Evolutionary conservation across 2,113 vertebrate genomes (phyloP).

Genomic region (Psammodynastes pulverulentus): DNA sequence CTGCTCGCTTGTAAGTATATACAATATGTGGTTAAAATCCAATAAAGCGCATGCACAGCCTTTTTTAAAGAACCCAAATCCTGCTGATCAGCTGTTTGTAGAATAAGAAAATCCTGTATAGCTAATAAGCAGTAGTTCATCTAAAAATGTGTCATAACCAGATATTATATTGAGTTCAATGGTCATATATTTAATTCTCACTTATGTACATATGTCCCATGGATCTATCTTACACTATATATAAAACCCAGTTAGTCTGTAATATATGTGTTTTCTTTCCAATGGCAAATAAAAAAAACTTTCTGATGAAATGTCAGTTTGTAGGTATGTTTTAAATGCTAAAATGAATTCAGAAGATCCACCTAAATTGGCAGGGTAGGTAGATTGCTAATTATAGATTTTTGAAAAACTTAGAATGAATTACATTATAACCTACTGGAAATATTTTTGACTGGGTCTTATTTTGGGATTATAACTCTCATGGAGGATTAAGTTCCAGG

Average conservation of each 20-base stretch:
- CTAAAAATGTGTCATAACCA: neutral
- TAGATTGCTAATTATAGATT: neutral
- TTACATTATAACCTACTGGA: neutral
- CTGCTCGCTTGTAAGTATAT: neutral
- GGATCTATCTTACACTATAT: neutral
- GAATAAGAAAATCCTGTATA: neutral
- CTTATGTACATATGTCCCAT: neutral
- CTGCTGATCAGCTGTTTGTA: neutral
- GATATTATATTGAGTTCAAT: neutral
- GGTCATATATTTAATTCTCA: no score
- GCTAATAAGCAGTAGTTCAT: neutral
- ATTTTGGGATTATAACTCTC: neutral
- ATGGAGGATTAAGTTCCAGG: neutral
- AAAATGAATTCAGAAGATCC: neutral
- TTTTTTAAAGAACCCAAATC: neutral
- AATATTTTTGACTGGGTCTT: neutral
- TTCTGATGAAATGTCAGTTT: neutral
- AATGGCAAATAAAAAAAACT: neutral
- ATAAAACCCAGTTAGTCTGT: neutral
- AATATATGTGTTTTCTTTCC: neutral
- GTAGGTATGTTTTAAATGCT: neutral
- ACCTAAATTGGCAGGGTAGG: neutral
- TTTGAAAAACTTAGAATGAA: neutral
- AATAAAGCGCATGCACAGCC: neutral
- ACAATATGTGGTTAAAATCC: neutral